These are phyloP conservation scores for Yponomeuta malinellus DNA, from an alignment of 2,888 invertebrate genomes.

Conservation along the genomic window DNA sequence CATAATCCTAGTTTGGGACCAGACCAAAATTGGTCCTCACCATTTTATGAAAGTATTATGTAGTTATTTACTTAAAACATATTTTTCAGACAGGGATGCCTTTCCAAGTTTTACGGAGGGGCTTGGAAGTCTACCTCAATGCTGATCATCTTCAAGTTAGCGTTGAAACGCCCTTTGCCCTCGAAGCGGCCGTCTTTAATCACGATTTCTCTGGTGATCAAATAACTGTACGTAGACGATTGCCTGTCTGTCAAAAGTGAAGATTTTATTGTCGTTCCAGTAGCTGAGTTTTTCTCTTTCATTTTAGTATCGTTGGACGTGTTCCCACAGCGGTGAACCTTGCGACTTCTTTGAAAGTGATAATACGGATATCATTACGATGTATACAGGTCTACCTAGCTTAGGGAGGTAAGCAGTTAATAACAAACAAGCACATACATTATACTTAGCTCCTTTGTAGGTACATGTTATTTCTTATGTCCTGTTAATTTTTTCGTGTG, in stretches of 20 bases:
- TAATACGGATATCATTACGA: slow-evolving; percentile 26
- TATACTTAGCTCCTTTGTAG: no score
- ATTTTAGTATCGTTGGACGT: slow-evolving; percentile 40
- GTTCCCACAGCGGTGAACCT: slow-evolving; percentile 25
- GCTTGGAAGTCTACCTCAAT: slow-evolving; percentile 33
- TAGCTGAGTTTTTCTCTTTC: neutral
- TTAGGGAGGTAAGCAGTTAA: slow-evolving; percentile 35
- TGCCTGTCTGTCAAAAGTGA: neutral
- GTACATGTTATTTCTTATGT: no score
- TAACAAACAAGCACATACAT: no score
- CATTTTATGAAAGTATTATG: no score
- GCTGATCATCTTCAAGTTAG: slow-evolving; percentile 35
- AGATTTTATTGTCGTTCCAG: neutral
- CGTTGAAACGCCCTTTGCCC: slow-evolving; percentile 28
- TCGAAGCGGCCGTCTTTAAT: slow-evolving; percentile 33
- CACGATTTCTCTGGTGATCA: slow-evolving; percentile 32
- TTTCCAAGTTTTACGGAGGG: slow-evolving; percentile 33
- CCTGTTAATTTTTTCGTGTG: no score
- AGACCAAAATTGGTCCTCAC: no score
- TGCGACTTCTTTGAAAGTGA: slow-evolving; percentile 27
- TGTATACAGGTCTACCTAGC: slow-evolving; percentile 32
- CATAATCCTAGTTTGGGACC: no score
- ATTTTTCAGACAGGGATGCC: slow-evolving; percentile 38
- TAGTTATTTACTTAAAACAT: neutral
- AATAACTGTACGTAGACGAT: slow-evolving; percentile 28